Percentiles rank a stretch among this genome's conserved stretches.
Evolutionary conservation across 37 sponge, comb jelly and placozoan species (phyloP).

Genomic region (Cliona cf. orientalis): DNA sequence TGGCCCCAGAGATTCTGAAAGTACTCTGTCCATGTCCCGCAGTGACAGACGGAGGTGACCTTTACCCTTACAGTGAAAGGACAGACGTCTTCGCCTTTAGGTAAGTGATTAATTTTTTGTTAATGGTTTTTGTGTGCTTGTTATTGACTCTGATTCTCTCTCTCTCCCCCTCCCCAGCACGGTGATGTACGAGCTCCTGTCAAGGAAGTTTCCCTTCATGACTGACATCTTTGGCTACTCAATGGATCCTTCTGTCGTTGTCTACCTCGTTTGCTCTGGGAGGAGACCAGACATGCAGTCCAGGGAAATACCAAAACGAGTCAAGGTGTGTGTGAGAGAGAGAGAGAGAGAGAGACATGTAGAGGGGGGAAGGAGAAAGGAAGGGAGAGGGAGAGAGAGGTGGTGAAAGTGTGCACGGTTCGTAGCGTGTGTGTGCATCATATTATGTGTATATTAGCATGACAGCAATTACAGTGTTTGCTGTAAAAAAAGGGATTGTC

Average conservation of each 20-base stretch:
- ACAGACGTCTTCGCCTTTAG: constrained; percentile 92
- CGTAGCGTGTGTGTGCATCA: not conserved
- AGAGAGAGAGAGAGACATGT: no score
- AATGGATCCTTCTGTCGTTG: constrained; percentile 41
- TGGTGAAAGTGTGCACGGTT: no score
- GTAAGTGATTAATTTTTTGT: constrained; percentile 43
- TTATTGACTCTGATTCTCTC: not conserved
- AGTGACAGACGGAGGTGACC: constrained; percentile 1
- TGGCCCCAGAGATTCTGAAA: constrained; percentile 86
- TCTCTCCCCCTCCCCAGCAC: constrained; percentile 51
- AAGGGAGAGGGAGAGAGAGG: no score
- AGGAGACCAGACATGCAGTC: constrained; percentile 37
- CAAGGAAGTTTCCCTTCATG: constrained; percentile 77
- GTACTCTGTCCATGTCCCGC: constrained; percentile 42
- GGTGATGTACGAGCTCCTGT: constrained; percentile 86
- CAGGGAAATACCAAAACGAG: constrained; percentile 43
- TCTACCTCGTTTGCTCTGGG: constrained; percentile 60
- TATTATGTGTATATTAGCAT: not conserved
- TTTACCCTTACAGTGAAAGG: constrained; percentile 43
- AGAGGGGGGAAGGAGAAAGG: no score
- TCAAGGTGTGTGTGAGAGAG: constrained; percentile 63
- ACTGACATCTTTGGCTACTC: constrained; percentile 38
- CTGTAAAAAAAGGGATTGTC: no score
- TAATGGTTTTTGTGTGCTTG: not conserved
- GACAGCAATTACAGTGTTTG: not conserved